These are phyloP conservation scores for Sinonovacula constricta DNA, from an alignment of 1,140 invertebrate genomes.

Conservation along the genomic window DNA sequence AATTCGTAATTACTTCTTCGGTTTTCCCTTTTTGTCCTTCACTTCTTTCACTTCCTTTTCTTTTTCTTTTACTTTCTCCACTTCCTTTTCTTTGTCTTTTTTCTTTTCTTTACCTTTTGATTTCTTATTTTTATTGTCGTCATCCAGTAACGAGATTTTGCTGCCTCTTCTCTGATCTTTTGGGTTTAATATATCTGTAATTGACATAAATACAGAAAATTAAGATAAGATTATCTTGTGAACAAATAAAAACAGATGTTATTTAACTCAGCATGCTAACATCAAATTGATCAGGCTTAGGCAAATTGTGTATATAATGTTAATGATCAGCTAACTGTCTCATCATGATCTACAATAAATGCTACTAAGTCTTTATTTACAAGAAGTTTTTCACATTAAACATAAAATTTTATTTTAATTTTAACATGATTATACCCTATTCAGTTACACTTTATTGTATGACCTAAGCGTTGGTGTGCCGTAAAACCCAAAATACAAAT, in stretches of 20 bases:
- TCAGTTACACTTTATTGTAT: too few species aligned
- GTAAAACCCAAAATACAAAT: too few species aligned
- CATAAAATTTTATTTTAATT: too few species aligned
- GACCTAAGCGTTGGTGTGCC: too few species aligned
- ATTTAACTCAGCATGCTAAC: neutral
- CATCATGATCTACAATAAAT: too few species aligned
- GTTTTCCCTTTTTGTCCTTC: neutral
- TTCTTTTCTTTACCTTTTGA: slow-evolving; percentile 44
- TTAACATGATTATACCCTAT: too few species aligned
- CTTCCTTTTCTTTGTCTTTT: slow-evolving; percentile 35
- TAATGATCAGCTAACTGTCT: too few species aligned
- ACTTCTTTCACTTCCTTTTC: neutral
- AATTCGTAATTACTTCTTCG: too few species aligned
- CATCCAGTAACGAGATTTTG: slow-evolving; percentile 33
- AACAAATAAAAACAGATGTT: slow-evolving; percentile 6
- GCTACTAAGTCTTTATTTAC: too few species aligned
- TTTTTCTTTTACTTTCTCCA: neutral
- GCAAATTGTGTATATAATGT: too few species aligned
- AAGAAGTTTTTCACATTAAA: too few species aligned
- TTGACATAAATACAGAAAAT: neutral
- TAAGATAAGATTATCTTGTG: neutral
- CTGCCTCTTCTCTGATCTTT: slow-evolving; percentile 19
- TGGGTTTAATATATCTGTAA: slow-evolving; percentile 42
- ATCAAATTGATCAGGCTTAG: too few species aligned
- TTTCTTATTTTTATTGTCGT: slow-evolving; percentile 36